phyloP scores from a whole-genome alignment of 2,888 invertebrate species.

The Papilio elwesi region DNA sequence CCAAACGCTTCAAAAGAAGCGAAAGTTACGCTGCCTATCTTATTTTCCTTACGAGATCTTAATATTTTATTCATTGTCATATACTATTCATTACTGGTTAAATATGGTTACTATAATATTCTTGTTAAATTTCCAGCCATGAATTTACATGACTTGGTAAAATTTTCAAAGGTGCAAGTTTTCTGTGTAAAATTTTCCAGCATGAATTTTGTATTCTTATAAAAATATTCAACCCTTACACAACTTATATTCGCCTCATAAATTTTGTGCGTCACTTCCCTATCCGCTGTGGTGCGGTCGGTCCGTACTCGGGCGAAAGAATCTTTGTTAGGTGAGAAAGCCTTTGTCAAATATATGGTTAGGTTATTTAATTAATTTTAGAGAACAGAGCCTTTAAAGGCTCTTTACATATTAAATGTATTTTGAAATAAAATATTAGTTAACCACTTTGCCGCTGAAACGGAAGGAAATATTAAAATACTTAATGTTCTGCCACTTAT shows the following conservation, averaged over 20 bases:
- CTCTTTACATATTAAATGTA: too few species aligned
- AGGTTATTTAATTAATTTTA: neutral
- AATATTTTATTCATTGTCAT: neutral
- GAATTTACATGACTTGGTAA: constrained; percentile 3
- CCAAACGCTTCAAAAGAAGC: too few species aligned
- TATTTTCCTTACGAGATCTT: neutral
- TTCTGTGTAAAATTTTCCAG: constrained; percentile 12
- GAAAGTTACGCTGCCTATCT: neutral
- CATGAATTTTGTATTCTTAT: constrained; percentile 20
- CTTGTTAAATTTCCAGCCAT: neutral
- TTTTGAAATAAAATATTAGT: too few species aligned
- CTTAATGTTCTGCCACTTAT: too few species aligned
- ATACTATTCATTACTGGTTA: neutral
- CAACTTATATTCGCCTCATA: constrained; percentile 19
- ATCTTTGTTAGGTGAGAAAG: neutral
- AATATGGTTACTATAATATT: neutral
- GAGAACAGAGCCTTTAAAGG: neutral
- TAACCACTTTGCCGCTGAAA: too few species aligned
- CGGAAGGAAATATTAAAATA: too few species aligned
- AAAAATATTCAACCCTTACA: constrained; percentile 7
- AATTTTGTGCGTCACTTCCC: constrained; percentile 14
- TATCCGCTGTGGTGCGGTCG: neutral
- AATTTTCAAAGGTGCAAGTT: constrained; percentile 5
- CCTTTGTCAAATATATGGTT: neutral
- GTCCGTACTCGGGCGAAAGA: neutral